Evolutionary conservation across 2,888 invertebrate genomes (phyloP).

Genomic region (Hypolimnas misippus): DNA sequence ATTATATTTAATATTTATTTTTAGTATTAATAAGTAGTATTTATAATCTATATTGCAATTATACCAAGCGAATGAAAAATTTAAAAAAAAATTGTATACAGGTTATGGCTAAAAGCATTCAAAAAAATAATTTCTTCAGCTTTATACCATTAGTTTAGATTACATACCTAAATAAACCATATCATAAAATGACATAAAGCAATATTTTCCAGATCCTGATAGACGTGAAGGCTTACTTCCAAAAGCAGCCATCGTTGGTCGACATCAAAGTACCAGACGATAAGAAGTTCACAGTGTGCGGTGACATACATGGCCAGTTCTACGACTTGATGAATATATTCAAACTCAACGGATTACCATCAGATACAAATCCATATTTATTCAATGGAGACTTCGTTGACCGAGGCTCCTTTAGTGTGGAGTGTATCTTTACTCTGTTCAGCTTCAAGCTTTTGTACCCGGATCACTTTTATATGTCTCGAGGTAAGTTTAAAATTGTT

Average conservation of each 20-base stretch:
- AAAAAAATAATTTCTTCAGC: no score
- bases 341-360: slow-evolving; percentile 97
- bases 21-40: no score
- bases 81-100: no score
- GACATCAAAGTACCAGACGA: slow-evolving; percentile 94
- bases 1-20: no score
- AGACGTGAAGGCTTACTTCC: slow-evolving; percentile 93
- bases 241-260: slow-evolving; percentile 93
- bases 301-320: slow-evolving; percentile 99
- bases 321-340: slow-evolving; percentile 99
- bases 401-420: slow-evolving; percentile 99
- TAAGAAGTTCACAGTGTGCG: slow-evolving; percentile 98
- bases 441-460: slow-evolving; percentile 98
- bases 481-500: slow-evolving; percentile 92
- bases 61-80: no score
- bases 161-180: no score
- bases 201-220: slow-evolving; percentile 90
- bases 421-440: slow-evolving; percentile 98
- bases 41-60: no score
- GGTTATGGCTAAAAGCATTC: no score
- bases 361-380: slow-evolving; percentile 96
- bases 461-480: slow-evolving; percentile 97
- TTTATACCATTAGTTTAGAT: no score
- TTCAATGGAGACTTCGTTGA: slow-evolving; percentile 99
- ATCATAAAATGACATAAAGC: no score